Percentiles rank a stretch among this genome's conserved stretches.
These are phyloP conservation scores for Salvelinus sp. DNA, from an alignment of 2,113 vertebrate genomes.

Conservation along the genomic window DNA sequence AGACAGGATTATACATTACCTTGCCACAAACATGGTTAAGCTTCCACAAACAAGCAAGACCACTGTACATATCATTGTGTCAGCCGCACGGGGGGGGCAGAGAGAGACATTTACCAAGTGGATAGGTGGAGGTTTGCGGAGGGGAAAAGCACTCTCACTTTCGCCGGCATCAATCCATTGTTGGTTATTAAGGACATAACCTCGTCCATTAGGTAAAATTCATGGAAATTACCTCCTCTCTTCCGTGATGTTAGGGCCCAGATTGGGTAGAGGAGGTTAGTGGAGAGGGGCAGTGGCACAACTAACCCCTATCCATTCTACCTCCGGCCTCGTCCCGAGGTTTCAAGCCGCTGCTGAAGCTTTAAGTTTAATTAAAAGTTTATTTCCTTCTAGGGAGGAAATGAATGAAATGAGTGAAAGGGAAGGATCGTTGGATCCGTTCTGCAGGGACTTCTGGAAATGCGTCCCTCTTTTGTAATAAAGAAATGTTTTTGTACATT, in stretches of 20 bases:
- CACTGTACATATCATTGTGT: slow-evolving; percentile 27
- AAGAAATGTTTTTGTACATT: no score
- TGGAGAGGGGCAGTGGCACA: not conserved
- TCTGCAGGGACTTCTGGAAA: not conserved
- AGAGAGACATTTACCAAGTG: not conserved
- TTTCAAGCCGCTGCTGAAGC: slow-evolving; percentile 47
- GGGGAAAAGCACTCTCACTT: slow-evolving; percentile 44
- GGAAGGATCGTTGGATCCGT: not conserved
- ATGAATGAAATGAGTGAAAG: slow-evolving; percentile 11
- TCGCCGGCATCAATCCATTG: slow-evolving; percentile 48
- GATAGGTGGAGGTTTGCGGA: slow-evolving; percentile 20
- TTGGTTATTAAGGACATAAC: slow-evolving; percentile 68
- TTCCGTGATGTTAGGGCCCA: not conserved
- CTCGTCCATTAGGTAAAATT: slow-evolving; percentile 69
- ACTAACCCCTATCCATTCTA: slow-evolving; percentile 1
- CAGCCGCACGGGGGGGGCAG: no score
- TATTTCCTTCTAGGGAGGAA: slow-evolving; percentile 35
- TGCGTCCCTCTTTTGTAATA: no score
- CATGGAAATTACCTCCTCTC: slow-evolving; percentile 56
- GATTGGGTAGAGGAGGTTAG: slow-evolving; percentile 6
- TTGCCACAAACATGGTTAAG: slow-evolving; percentile 41
- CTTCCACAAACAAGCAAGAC: slow-evolving; percentile 47
- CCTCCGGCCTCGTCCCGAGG: slow-evolving; percentile 11
- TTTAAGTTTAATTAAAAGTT: slow-evolving; percentile 70
- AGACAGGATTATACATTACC: slow-evolving; percentile 32